phyloP scores from a whole-genome alignment of 2,113 vertebrate genomes.

The Crotalus helleri region DNA sequence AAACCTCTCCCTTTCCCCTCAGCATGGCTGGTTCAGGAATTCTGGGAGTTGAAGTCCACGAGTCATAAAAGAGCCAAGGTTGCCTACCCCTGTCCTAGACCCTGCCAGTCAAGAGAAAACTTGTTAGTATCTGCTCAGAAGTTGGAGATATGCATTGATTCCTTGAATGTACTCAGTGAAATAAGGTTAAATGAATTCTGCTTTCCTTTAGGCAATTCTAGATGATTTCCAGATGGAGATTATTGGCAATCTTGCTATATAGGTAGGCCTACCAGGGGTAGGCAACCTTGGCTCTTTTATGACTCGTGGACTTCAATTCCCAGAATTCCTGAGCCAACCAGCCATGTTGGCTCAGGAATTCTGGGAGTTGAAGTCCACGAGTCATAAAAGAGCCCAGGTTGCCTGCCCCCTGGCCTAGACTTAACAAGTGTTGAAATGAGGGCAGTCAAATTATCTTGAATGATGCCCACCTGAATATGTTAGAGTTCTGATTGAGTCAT shows the following conservation, averaged over 20 bases:
- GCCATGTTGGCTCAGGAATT: too few species aligned
- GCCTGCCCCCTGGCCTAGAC: constrained; percentile 21
- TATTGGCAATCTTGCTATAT: constrained; percentile 60
- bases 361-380: too few species aligned
- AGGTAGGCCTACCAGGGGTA: constrained; percentile 1
- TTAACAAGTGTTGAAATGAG: constrained; percentile 70
- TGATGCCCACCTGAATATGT: constrained; percentile 52
- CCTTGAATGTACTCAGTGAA: neutral
- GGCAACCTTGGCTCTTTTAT: constrained; percentile 7
- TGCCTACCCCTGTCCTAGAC: neutral
- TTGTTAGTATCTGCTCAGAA: constrained; percentile 26
- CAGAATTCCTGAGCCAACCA: too few species aligned
- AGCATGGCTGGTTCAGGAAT: too few species aligned
- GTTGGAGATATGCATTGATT: neutral
- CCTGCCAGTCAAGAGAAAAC: neutral
- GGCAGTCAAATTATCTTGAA: constrained; percentile 57
- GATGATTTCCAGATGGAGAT: neutral
- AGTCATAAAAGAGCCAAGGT: too few species aligned
- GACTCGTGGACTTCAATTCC: too few species aligned
- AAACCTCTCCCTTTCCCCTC: too few species aligned
- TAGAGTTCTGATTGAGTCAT: constrained; percentile 61
- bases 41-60: too few species aligned
- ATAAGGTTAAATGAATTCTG: neutral
- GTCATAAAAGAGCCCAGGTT: too few species aligned
- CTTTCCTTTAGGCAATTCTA: neutral